Percentiles rank a stretch among this genome's conserved stretches.
Conservation (phyloP, 2,797 vertebrate species). For the Oreonectes daqikongensis region DNA sequence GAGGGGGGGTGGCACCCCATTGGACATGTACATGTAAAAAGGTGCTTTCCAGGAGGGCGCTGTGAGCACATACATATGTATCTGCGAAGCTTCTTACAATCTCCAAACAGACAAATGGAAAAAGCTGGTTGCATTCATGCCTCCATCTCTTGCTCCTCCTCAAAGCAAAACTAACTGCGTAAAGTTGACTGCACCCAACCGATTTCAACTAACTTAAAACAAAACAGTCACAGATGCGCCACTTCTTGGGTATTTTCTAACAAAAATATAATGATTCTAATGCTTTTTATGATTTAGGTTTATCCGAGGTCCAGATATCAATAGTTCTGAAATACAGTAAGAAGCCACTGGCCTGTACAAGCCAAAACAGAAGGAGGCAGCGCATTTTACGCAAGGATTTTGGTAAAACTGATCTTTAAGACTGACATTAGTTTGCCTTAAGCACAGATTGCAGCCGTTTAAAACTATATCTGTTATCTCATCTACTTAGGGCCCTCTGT, state of each 20-base stretch:
- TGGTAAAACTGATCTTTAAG: background rate
- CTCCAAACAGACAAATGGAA: constrained; percentile 47
- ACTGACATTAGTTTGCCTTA: constrained; percentile 49
- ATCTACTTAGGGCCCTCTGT: constrained; percentile 66
- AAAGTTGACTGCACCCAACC: background rate
- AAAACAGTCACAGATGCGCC: background rate
- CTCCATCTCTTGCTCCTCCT: constrained; percentile 15
- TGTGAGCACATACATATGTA: constrained; percentile 56
- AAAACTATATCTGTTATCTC: constrained; percentile 70
- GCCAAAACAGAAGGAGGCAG: background rate
- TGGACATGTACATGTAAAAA: constrained; percentile 50
- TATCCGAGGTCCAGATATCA: background rate
- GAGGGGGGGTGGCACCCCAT: constrained; percentile 29
- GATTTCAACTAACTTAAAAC: background rate
- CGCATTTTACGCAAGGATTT: background rate
- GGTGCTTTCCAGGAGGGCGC: constrained; percentile 45
- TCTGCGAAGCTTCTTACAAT: constrained; percentile 49
- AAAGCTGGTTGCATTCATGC: constrained; percentile 35
- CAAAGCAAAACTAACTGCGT: constrained; percentile 27
- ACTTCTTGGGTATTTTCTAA: background rate
- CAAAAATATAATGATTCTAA: background rate
- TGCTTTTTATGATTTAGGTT: too few species aligned
- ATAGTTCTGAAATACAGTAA: background rate
- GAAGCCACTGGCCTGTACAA: background rate
- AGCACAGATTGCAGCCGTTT: constrained; percentile 46